A percentile compares a stretch with the other conserved stretches of the same genome.
These are phyloP conservation scores for Globicephala melas DNA, from an alignment of 2,113 vertebrate species.

Conservation along the genomic window DNA sequence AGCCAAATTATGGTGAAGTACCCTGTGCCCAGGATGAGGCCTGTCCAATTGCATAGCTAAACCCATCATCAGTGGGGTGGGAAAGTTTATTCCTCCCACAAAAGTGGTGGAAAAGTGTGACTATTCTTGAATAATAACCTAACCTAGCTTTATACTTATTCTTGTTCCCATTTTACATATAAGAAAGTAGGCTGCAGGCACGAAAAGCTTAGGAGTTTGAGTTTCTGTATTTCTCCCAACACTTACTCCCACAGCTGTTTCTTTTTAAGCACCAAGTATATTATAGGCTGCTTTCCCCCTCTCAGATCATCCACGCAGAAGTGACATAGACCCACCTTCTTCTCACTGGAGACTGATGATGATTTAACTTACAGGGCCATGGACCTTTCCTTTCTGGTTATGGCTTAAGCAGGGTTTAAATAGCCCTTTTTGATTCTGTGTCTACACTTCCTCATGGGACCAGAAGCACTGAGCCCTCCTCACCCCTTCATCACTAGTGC, in stretches of 20 bases:
- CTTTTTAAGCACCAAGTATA: background rate
- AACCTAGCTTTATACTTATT: background rate
- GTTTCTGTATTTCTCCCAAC: background rate
- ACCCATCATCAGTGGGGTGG: background rate
- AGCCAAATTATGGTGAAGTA: background rate
- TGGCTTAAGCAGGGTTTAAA: background rate
- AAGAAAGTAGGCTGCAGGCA: background rate
- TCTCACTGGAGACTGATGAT: background rate
- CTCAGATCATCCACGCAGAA: background rate
- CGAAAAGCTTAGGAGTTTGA: background rate
- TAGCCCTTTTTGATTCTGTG: conserved; percentile 28
- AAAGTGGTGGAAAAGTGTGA: background rate
- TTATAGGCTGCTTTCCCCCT: background rate
- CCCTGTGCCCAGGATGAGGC: no score
- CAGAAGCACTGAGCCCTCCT: conserved; percentile 7
- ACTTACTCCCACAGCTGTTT: background rate
- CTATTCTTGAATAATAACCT: background rate
- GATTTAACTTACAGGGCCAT: background rate
- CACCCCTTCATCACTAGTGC: conserved; percentile 54
- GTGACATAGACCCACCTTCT: background rate
- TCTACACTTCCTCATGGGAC: conserved; percentile 25
- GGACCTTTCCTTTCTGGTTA: background rate
- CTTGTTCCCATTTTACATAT: background rate
- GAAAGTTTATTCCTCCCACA: background rate
- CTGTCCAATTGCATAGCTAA: background rate